These are phyloP conservation scores for Vollenhovia emeryi DNA, from an alignment of 1,140 invertebrate genomes.

Conservation along the genomic window DNA sequence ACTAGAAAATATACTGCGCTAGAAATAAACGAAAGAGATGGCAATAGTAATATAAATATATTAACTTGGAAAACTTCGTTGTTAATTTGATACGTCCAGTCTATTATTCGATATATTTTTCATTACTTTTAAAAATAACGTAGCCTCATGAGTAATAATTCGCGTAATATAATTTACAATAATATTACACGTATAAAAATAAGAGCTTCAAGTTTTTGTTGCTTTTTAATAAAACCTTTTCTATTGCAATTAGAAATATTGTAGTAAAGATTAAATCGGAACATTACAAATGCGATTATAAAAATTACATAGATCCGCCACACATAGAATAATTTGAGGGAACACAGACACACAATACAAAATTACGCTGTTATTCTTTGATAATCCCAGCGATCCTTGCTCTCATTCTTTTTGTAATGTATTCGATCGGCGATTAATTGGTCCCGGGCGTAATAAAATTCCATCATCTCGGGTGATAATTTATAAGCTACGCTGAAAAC, in stretches of 20 bases:
- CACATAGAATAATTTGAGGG: neutral
- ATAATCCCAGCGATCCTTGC: constrained; percentile 59
- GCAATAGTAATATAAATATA: neutral
- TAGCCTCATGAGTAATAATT: neutral
- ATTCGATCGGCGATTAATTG: constrained; percentile 79
- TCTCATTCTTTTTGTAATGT: constrained; percentile 58
- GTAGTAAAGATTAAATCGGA: neutral
- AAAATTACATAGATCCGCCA: neutral
- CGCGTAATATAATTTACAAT: neutral
- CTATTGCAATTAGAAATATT: neutral
- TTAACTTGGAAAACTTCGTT: neutral
- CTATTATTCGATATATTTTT: neutral
- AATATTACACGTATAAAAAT: neutral
- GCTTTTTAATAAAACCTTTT: neutral
- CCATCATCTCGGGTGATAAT: constrained; percentile 78
- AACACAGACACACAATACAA: neutral
- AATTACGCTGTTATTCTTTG: constrained; percentile 69
- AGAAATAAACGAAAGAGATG: neutral
- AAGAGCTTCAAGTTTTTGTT: neutral
- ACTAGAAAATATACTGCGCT: neutral
- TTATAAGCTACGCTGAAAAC: constrained; percentile 80
- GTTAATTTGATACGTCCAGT: neutral
- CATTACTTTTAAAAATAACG: neutral
- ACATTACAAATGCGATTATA: neutral
- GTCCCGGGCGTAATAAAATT: constrained; percentile 79